Evolutionary conservation across 2,888 invertebrate species (phyloP), one percentile per base, ranked within the genome.

Genomic region (Pollenia griseotomentosa): DNA sequence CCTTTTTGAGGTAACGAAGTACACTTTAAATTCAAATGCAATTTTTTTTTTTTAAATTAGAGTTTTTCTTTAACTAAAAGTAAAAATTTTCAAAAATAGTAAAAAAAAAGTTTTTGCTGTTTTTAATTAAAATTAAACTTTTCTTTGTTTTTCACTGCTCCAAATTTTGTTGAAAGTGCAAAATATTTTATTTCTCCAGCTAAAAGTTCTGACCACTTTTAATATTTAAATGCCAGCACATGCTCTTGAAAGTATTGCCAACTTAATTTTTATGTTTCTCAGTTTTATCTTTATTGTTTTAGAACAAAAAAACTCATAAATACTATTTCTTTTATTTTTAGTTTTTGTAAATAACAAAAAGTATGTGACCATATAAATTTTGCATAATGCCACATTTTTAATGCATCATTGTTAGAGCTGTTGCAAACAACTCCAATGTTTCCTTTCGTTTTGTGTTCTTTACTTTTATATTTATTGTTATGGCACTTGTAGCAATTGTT

Each of bases 401-500:
- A 83, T 83, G 82, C 83, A 79, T 68, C 79, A 70, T 51, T 81
- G 46, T 65, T 66, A 59, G 46, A 57, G 40, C 40, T 66, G 66
- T 66, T 79, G 66, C 59, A 68, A 48, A 68, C 40, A 66, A 83
- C 70, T 63, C 44, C 44, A 83, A 23, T 78, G 55, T 65, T 71
- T 71, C 4, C 11, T 65, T 71, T 71, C 4, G 9, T 84, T 74
- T 80, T 65, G 19, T 75, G 55, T 85, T 75, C 66, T n/a, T 82
- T 66, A 68, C 51, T 66, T 65, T 74, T 57, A 66, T 68, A 75
- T 82, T 75, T 82, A 82, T 82, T 68, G 75, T 82, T 82, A 82
- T 82, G 66, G 65, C 65, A 75, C 44, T 83, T 73, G 65, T 57
- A 51, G 65, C 73, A 46, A 48, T 81, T 77, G n/a, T 75, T 55